phyloP scores from a whole-genome alignment of 2,888 invertebrate species.

The Xylocampa areola region DNA sequence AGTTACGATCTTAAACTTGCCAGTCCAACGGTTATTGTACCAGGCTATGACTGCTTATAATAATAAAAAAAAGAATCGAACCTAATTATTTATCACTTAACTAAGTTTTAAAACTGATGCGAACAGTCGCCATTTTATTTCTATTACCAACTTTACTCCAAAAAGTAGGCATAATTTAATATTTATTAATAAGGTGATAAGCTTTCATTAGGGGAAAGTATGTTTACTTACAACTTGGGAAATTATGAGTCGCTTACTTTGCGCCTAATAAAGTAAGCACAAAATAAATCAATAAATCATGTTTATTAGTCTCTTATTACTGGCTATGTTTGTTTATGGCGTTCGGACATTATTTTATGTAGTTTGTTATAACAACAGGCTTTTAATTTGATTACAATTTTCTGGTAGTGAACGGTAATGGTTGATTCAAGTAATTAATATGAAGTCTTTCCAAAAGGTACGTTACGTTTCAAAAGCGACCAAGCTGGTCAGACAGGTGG shows the following conservation, averaged over 20 bases:
- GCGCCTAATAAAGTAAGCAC: not conserved
- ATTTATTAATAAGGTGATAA: not conserved
- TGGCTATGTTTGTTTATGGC: constrained; percentile 8
- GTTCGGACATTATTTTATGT: not conserved
- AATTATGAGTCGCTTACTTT: constrained; percentile 1
- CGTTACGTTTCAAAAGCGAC: too few relatives aligned
- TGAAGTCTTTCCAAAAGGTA: too few relatives aligned
- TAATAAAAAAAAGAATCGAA: too few relatives aligned
- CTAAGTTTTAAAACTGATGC: too few relatives aligned
- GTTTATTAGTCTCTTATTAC: constrained; percentile 18
- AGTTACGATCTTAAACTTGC: too few relatives aligned
- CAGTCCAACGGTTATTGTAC: too few relatives aligned
- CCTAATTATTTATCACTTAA: too few relatives aligned
- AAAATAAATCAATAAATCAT: constrained; percentile 18
- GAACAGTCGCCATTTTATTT: too few relatives aligned
- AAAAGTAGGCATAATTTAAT: not conserved
- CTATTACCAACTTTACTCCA: constrained; percentile 1
- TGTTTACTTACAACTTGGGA: not conserved
- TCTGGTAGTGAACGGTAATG: not conserved
- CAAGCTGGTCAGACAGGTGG: too few relatives aligned
- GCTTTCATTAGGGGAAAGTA: constrained; percentile 2
- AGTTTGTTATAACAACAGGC: constrained; percentile 1
- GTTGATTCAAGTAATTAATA: not conserved
- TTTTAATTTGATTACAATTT: constrained; percentile 26
- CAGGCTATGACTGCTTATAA: too few relatives aligned